Conservation (phyloP, 2,113 vertebrate genomes). For the Cisticola juncidis region DNA sequence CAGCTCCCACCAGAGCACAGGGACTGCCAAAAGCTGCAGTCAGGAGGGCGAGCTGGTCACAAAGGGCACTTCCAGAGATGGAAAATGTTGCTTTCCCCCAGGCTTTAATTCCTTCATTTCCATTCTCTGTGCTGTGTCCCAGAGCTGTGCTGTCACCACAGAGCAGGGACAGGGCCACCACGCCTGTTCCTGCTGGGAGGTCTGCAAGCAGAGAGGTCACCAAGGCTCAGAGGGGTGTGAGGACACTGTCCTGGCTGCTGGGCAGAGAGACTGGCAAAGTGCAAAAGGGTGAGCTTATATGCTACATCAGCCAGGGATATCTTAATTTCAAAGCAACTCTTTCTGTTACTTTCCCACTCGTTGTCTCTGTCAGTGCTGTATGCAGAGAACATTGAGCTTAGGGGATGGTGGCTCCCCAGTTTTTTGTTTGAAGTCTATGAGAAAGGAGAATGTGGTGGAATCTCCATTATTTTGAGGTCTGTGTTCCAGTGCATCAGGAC, state of each 20-base stretch:
- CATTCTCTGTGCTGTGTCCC: neutral
- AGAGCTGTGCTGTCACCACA: neutral
- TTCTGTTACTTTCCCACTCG: neutral
- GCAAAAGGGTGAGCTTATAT: neutral
- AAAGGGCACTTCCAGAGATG: accelerated
- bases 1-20: neutral
- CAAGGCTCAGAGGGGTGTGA: neutral
- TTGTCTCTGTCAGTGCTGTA: neutral
- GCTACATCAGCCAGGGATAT: neutral
- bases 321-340: neutral
- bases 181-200: neutral
- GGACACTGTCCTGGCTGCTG: neutral
- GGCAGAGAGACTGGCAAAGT: neutral
- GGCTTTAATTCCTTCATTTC: neutral
- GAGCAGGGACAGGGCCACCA: neutral
- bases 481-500: neutral
- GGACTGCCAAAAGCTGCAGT: neutral
- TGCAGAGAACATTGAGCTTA: neutral
- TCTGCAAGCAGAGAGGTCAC: neutral
- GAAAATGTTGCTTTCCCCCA: neutral
- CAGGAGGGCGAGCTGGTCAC: neutral
- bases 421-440: constrained; percentile 20
- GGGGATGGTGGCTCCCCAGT: neutral
- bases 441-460: constrained; percentile 33
- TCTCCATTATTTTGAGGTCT: neutral